Evolutionary conservation across 2,113 vertebrate genomes (phyloP).

Genomic region (Garra rufa): DNA sequence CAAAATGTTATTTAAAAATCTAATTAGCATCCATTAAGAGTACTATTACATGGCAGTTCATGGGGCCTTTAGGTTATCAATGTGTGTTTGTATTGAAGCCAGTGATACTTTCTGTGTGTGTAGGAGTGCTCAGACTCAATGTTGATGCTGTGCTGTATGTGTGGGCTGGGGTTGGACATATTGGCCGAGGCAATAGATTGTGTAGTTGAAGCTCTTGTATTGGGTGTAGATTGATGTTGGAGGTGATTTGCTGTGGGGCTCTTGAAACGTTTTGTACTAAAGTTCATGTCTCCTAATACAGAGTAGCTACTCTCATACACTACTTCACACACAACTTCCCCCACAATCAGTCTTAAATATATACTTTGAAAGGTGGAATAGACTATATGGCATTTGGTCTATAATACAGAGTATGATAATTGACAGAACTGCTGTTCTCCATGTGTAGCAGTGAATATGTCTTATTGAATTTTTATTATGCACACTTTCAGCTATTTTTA

Average conservation of each 20-base stretch:
- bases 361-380: not conserved
- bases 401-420: not conserved
- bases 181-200: constrained; percentile 55
- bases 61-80: not conserved
- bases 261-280: constrained; percentile 48
- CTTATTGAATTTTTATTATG: not conserved
- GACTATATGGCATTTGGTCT: not conserved
- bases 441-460: not conserved
- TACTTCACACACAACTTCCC: constrained; percentile 6
- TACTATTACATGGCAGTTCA: not conserved
- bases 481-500: not conserved
- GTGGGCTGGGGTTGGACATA: constrained; percentile 62
- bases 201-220: constrained; percentile 57
- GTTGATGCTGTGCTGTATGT: constrained; percentile 49
- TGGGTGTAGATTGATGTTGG: constrained; percentile 59
- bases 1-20: not conserved
- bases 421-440: not conserved
- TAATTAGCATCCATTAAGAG: not conserved
- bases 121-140: constrained; percentile 11
- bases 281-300: constrained; percentile 62
- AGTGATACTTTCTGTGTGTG: constrained; percentile 50
- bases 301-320: constrained; percentile 36
- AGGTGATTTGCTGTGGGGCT: constrained; percentile 57
- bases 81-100: constrained; percentile 14
- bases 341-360: constrained; percentile 10